Percentiles rank a stretch among this genome's conserved stretches.
These are phyloP conservation scores for Carabus problematicus DNA, from an alignment of 2,888 invertebrate genomes.

Conservation along the genomic window DNA sequence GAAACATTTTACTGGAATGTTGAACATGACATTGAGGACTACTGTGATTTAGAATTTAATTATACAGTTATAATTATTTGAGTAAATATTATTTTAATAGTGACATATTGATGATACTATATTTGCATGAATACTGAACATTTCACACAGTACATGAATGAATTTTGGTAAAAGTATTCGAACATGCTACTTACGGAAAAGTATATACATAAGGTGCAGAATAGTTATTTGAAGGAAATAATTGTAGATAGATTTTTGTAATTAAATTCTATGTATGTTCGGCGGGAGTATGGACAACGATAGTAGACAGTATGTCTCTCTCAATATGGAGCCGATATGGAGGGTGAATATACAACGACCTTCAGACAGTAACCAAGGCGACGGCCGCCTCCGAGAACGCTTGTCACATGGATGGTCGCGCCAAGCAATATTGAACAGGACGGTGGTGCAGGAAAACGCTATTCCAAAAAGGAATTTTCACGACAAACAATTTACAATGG, in stretches of 20 bases:
- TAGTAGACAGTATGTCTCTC: slow-evolving; percentile 11
- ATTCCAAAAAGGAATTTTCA: slow-evolving; percentile 15
- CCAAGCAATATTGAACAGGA: slow-evolving; percentile 32
- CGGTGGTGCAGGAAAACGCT: slow-evolving; percentile 16
- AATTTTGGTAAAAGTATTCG: no score
- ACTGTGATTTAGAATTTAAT: no score
- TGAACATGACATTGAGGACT: background rate
- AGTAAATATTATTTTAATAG: no score
- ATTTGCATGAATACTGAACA: no score
- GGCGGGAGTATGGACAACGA: background rate
- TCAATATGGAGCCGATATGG: slow-evolving; percentile 16
- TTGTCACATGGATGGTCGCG: slow-evolving; percentile 30
- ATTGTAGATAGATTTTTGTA: no score
- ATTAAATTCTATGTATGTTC: background rate
- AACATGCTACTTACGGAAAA: no score
- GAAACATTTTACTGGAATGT: background rate
- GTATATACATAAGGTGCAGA: no score
- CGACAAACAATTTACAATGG: slow-evolving; percentile 9
- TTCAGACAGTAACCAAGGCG: slow-evolving; percentile 39
- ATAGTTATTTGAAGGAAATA: no score
- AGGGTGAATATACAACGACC: slow-evolving; percentile 30
- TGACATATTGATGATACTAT: no score
- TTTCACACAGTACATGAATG: no score
- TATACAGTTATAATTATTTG: no score
- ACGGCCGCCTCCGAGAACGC: slow-evolving; percentile 27